Percentiles rank a stretch among this genome's conserved stretches.
Conservation (phyloP, 2,797 vertebrate genomes). For the Rhinichthys osculus region DNA sequence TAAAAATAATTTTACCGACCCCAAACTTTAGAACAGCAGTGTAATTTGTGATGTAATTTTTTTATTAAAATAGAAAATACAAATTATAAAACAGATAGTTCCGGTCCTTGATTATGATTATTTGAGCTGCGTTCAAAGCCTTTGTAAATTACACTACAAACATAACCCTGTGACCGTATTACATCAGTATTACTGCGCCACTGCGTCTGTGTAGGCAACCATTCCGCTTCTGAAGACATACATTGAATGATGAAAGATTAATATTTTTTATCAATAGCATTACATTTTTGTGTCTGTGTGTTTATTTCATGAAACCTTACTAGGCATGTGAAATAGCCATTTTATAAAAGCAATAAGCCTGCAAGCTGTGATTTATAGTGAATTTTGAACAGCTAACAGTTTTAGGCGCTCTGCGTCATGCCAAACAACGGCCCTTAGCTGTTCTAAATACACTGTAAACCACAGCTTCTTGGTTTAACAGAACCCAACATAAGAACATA, state of each 20-base stretch:
- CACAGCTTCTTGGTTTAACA: neutral
- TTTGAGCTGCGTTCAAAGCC: no score
- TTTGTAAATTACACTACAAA: no score
- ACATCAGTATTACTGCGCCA: no score
- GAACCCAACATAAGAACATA: neutral
- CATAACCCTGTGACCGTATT: no score
- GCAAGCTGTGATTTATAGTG: neutral
- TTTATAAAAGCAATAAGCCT: neutral
- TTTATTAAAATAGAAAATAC: neutral
- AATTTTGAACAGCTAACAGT: neutral
- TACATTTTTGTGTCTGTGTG: no score
- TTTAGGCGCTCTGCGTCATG: neutral
- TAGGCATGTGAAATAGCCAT: neutral
- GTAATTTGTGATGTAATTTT: neutral
- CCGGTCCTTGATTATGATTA: no score
- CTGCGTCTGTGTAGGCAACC: neutral
- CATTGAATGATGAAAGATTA: neutral
- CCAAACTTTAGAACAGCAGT: neutral
- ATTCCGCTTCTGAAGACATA: neutral
- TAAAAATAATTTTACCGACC: neutral
- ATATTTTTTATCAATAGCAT: neutral
- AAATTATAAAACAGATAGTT: neutral
- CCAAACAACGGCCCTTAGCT: neutral
- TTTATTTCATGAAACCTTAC: no score
- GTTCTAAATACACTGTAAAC: neutral